phyloP scores from a whole-genome alignment of 2,113 vertebrate genomes.

The Clarias magur region DNA sequence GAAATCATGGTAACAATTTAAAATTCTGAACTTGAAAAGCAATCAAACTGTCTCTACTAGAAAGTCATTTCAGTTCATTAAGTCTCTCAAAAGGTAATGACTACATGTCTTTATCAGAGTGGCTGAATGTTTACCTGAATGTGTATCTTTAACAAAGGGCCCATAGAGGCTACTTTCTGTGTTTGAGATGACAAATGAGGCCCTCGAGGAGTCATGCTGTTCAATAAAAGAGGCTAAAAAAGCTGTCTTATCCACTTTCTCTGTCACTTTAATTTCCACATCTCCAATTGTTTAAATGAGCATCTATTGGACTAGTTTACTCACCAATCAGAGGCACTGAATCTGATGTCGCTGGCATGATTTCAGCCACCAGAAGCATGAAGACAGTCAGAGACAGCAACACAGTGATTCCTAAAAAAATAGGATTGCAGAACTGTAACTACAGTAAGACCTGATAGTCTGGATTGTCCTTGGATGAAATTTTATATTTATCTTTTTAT shows the following conservation, averaged over 20 bases:
- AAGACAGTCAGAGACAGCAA: slow-evolving; percentile 58
- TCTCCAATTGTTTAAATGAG: neutral
- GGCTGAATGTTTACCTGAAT: neutral
- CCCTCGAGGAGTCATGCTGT: neutral
- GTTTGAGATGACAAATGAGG: slow-evolving; percentile 27
- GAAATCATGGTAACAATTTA: neutral
- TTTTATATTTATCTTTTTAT: too few species aligned
- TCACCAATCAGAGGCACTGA: slow-evolving; percentile 58
- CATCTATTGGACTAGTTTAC: slow-evolving; percentile 29
- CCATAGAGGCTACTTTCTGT: neutral
- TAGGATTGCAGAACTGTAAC: neutral
- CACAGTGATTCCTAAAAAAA: slow-evolving; percentile 54
- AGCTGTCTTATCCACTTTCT: slow-evolving; percentile 1
- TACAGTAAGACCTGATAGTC: too few species aligned
- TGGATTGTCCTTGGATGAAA: too few species aligned
- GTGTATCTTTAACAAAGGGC: neutral
- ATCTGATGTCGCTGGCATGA: slow-evolving; percentile 58
- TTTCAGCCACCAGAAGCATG: slow-evolving; percentile 59
- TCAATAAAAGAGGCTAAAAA: neutral
- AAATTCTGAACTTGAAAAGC: neutral
- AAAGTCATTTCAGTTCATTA: neutral
- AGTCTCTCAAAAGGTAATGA: neutral
- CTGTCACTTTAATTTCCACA: neutral
- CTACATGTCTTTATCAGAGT: neutral
- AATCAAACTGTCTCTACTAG: neutral